These are phyloP conservation scores for Apamea sordens DNA, from an alignment of 2,888 invertebrate species.

Conservation along the genomic window DNA sequence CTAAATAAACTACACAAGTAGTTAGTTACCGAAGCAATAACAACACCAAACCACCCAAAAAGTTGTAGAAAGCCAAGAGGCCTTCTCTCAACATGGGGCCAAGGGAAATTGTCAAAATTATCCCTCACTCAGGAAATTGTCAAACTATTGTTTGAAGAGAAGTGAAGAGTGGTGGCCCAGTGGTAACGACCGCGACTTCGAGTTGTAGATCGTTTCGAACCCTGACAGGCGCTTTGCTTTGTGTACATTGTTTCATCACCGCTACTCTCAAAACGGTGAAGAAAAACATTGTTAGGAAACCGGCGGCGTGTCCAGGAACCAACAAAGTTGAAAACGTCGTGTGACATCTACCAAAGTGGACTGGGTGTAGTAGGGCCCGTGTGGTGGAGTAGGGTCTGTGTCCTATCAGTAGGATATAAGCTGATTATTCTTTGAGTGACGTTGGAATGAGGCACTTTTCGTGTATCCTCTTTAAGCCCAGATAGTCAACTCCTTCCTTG, in stretches of 20 bases:
- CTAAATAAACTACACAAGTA: not conserved
- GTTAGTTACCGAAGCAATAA: not conserved
- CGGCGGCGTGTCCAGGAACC: not conserved
- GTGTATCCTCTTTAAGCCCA: not conserved
- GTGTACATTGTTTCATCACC: not conserved
- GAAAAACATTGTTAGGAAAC: not conserved
- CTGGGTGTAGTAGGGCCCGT: too few relatives aligned
- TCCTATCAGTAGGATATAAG: not conserved
- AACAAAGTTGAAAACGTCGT: not conserved
- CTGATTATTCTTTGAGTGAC: not conserved
- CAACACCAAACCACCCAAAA: not conserved
- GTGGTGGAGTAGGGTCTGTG: not conserved
- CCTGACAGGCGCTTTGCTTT: not conserved
- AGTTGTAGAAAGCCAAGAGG: too few relatives aligned
- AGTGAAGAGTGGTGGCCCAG: not conserved
- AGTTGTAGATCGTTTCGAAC: not conserved
- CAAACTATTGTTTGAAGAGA: not conserved
- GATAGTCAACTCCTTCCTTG: not conserved
- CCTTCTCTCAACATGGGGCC: not conserved
- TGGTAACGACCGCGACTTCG: not conserved
- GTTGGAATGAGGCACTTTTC: not conserved
- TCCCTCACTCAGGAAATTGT: not conserved
- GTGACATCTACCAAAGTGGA: not conserved
- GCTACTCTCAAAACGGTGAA: not conserved
- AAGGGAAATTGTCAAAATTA: not conserved